Evolutionary conservation across 2,113 vertebrate species (phyloP).

Genomic region (Antechinus flavipes): DNA sequence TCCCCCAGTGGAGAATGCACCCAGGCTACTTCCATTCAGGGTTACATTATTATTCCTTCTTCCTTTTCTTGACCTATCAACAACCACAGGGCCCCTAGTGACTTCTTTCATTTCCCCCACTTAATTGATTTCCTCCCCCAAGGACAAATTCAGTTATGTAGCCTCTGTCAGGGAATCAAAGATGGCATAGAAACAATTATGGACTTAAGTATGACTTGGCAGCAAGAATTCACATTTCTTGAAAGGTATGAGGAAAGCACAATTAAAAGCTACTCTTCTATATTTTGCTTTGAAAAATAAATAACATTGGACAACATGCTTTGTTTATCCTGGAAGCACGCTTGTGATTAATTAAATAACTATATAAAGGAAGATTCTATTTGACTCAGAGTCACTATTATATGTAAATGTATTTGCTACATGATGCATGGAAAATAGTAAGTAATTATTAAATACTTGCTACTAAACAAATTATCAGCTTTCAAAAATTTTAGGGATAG

Average conservation of each 20-base stretch:
- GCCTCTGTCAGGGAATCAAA: background rate
- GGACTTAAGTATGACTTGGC: background rate
- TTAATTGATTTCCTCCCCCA: background rate
- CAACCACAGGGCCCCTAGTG: background rate
- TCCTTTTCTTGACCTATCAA: background rate
- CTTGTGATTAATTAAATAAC: background rate
- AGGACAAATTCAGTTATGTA: background rate
- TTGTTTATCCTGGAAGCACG: background rate
- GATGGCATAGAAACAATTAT: background rate
- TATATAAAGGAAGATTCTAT: background rate
- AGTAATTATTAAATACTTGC: background rate
- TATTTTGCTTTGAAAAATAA: background rate
- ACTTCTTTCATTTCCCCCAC: no score
- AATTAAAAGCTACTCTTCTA: background rate
- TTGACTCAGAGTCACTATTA: background rate
- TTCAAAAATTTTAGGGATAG: background rate
- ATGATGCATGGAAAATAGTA: background rate
- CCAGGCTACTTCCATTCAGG: background rate
- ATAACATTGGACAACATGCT: background rate
- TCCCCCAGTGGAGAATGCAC: background rate
- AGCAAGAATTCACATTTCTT: background rate
- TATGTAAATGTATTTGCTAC: background rate
- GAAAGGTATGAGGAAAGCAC: background rate
- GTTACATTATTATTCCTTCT: background rate
- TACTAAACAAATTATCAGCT: background rate